Conservation (phyloP, 1,140 invertebrate species). For the Agrypnia vestita region DNA sequence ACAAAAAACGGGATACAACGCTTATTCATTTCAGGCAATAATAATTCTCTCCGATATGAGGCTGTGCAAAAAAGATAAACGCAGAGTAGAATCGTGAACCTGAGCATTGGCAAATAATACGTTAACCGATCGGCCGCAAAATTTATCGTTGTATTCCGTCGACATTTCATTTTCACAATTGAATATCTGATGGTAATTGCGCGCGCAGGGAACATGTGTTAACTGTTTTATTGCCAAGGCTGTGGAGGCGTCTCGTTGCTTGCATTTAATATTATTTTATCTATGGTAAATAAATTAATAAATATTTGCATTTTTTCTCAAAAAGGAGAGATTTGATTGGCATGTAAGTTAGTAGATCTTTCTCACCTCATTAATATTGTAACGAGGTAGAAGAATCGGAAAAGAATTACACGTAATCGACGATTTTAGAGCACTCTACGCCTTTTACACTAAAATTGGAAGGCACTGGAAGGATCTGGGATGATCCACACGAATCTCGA, state of each 20-base stretch:
- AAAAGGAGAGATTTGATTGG: too few relatives aligned
- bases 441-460: too few relatives aligned
- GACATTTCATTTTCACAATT: slow-evolving; percentile 17
- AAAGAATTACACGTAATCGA: too few relatives aligned
- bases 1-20: background rate
- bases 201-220: background rate
- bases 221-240: background rate
- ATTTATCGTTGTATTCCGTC: slow-evolving; percentile 13
- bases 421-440: too few relatives aligned
- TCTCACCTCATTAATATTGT: too few relatives aligned
- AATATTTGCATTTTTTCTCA: background rate
- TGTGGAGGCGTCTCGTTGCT: too few relatives aligned
- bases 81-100: slow-evolving; percentile 11
- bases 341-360: background rate
- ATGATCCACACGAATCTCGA: too few relatives aligned
- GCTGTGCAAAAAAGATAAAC: slow-evolving; percentile 9
- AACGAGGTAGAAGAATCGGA: too few relatives aligned
- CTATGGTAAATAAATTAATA: too few relatives aligned
- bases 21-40: slow-evolving; percentile 13
- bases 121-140: background rate
- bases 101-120: slow-evolving; percentile 11
- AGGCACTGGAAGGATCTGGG: too few relatives aligned
- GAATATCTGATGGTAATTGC: slow-evolving; percentile 11
- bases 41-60: slow-evolving; percentile 1
- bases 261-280: too few relatives aligned